These are phyloP conservation scores for Smittia aterrima DNA, from an alignment of 2,888 invertebrate genomes.

Conservation along the genomic window DNA sequence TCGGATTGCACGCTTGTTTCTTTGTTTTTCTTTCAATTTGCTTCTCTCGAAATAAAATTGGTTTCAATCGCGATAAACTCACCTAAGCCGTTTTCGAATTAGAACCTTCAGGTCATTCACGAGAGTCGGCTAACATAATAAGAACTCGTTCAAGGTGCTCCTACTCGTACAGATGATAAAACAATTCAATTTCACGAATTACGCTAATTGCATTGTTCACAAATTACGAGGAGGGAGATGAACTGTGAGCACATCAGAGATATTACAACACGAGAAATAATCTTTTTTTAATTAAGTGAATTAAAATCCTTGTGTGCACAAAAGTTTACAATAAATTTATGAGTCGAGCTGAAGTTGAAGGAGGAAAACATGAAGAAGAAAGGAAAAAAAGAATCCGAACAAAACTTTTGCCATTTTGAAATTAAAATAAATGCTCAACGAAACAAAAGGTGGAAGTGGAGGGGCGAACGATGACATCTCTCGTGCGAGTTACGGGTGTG, in stretches of 20 bases:
- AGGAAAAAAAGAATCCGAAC: background rate
- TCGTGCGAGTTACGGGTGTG: background rate
- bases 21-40: background rate
- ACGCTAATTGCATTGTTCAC: slow-evolving; percentile 23
- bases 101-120: background rate
- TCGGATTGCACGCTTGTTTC: slow-evolving; percentile 12
- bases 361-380: background rate
- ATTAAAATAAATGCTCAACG: slow-evolving; percentile 25
- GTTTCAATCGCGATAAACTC: slow-evolving; percentile 4
- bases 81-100: background rate
- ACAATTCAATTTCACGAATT: slow-evolving; percentile 6
- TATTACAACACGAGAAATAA: background rate
- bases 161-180: slow-evolving; percentile 13
- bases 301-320: background rate
- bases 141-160: slow-evolving; percentile 15
- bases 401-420: slow-evolving; percentile 24
- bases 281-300: slow-evolving; percentile 6
- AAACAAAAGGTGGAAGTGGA: slow-evolving; percentile 11
- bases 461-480: background rate
- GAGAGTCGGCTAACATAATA: background rate
- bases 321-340: slow-evolving; percentile 18
- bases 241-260: background rate
- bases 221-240: background rate
- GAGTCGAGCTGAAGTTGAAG: background rate
- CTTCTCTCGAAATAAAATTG: background rate